A percentile compares a stretch with the other conserved stretches of the same genome.
phyloP scores from a whole-genome alignment of 2,888 invertebrate genomes.

The Bursaphelenchus okinawaensis region DNA sequence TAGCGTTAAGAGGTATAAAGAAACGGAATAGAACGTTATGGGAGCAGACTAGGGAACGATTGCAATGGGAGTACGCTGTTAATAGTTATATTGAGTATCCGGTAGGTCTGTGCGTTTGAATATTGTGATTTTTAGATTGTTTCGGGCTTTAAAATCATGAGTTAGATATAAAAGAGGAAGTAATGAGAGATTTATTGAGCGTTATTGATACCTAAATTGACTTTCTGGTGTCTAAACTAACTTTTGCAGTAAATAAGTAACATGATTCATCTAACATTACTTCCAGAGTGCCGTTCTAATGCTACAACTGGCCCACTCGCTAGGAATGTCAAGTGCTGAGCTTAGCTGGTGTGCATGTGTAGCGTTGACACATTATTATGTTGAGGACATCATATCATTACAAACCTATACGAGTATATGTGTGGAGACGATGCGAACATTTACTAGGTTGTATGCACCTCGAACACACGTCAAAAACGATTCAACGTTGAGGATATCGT shows the following conservation, averaged over 20 bases:
- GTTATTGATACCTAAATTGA: no score
- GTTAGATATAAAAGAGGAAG: background rate
- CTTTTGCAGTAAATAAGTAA: no score
- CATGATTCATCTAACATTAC: no score
- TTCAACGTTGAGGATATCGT: slow-evolving; percentile 40
- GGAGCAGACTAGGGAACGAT: slow-evolving; percentile 33
- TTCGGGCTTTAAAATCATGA: background rate
- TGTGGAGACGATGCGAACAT: slow-evolving; percentile 40
- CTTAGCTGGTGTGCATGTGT: slow-evolving; percentile 48
- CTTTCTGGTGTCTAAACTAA: no score
- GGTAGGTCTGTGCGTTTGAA: no score
- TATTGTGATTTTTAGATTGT: no score
- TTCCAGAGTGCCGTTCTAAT: slow-evolving; percentile 36
- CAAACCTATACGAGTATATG: slow-evolving; percentile 41
- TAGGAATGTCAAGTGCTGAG: slow-evolving; percentile 41
- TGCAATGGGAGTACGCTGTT: slow-evolving; percentile 49
- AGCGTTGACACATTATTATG: slow-evolving; percentile 41
- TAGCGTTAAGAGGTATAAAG: slow-evolving; percentile 23
- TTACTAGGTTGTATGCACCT: slow-evolving; percentile 38
- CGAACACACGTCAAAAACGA: slow-evolving; percentile 25
- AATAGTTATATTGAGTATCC: slow-evolving; percentile 28
- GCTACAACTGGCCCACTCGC: slow-evolving; percentile 39
- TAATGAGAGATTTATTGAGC: no score
- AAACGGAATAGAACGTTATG: slow-evolving; percentile 35
- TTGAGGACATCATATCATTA: slow-evolving; percentile 41